These are phyloP conservation scores for Ptilonorhynchus violaceus DNA, from an alignment of 2,113 vertebrate genomes.

Conservation along the genomic window DNA sequence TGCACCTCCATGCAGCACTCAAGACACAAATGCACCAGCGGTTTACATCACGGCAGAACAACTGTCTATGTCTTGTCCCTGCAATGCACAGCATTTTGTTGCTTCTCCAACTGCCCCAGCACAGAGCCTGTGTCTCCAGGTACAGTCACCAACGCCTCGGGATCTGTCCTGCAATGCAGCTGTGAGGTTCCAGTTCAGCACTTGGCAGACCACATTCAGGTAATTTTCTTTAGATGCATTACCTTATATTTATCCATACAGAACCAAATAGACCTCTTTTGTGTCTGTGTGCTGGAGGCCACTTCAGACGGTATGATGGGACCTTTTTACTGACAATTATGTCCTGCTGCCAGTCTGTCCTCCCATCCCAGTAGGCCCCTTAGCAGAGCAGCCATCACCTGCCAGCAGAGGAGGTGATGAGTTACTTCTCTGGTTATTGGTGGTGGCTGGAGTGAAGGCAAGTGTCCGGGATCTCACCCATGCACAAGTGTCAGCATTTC, in stretches of 20 bases:
- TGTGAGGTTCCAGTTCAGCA: not conserved
- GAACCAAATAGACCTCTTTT: not conserved
- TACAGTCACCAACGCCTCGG: no score
- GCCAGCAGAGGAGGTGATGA: not conserved
- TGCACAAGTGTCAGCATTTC: not conserved
- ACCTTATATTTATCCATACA: not conserved
- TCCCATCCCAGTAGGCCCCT: not conserved
- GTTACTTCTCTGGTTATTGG: not conserved
- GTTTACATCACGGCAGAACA: not conserved
- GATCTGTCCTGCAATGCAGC: not conserved
- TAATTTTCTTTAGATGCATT: not conserved
- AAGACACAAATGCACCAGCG: not conserved
- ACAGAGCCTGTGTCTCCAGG: not conserved
- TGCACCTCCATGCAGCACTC: not conserved
- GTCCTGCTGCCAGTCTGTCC: not conserved
- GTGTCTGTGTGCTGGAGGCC: not conserved
- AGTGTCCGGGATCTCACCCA: not conserved
- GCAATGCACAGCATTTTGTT: rapidly evolving
- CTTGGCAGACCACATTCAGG: not conserved
- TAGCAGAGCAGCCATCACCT: not conserved
- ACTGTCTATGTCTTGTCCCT: not conserved
- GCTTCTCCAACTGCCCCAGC: not conserved
- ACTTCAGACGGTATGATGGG: not conserved
- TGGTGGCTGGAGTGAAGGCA: not conserved
- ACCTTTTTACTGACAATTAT: not conserved